Percentiles rank a stretch among this genome's conserved stretches.
Conservation (phyloP, 2,888 invertebrate genomes). For the Campaea margaritaria region DNA sequence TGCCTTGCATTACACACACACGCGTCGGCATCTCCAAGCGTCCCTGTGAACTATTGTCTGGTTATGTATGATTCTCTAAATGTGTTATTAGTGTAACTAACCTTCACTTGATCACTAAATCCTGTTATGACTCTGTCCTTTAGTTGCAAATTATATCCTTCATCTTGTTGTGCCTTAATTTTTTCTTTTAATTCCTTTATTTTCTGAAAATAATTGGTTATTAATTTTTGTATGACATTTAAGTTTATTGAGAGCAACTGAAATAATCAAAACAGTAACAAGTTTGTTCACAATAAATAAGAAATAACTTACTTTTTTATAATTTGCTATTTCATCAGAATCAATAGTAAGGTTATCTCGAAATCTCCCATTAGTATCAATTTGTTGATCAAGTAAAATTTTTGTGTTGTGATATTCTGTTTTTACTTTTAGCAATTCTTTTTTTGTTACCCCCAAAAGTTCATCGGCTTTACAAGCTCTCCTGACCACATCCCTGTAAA, state of each 20-base stretch:
- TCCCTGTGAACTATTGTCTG: too few relatives aligned
- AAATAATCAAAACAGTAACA: not conserved
- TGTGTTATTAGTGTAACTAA: too few relatives aligned
- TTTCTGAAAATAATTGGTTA: constrained; percentile 14
- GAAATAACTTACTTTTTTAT: constrained; percentile 13
- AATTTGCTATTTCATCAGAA: constrained; percentile 10
- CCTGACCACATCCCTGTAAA: constrained; percentile 15
- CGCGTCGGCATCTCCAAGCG: too few relatives aligned
- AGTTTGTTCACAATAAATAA: not conserved
- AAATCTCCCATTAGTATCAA: constrained; percentile 17
- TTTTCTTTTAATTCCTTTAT: constrained; percentile 8
- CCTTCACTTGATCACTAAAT: constrained; percentile 19
- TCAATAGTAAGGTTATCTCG: constrained; percentile 16
- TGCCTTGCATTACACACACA: too few relatives aligned
- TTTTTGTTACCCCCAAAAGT: constrained; percentile 5
- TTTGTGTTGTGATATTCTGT: constrained; percentile 17
- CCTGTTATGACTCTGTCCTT: constrained; percentile 13
- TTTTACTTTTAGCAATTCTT: constrained; percentile 8
- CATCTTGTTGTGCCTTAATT: constrained; percentile 1
- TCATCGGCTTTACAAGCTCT: constrained; percentile 7
- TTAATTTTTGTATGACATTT: not conserved
- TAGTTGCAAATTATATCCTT: constrained; percentile 3
- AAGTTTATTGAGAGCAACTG: not conserved
- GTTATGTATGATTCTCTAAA: too few relatives aligned
- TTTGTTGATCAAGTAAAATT: constrained; percentile 20